A percentile compares a stretch with the other conserved stretches of the same genome.
Conservation (phyloP, 2,888 invertebrate genomes). For the Mellilla xanthometata region DNA sequence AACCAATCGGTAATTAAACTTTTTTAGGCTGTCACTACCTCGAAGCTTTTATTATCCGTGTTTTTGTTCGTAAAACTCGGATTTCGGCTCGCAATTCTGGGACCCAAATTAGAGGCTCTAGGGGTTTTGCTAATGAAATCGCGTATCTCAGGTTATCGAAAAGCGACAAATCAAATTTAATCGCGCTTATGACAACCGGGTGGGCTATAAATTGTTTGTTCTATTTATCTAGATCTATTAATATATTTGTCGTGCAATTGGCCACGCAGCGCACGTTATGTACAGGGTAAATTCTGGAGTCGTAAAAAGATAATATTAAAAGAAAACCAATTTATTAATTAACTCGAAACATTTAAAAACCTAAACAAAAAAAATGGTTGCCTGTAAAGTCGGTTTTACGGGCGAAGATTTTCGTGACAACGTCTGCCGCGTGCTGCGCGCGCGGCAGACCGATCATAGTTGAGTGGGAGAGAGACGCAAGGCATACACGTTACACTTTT, state of each 20-base stretch:
- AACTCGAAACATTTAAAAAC: too few relatives aligned
- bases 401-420: too few relatives aligned
- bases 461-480: too few relatives aligned
- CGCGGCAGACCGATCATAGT: too few relatives aligned
- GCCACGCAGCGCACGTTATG: not conserved
- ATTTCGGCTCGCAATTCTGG: slow-evolving; percentile 2
- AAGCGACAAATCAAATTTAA: slow-evolving; percentile 21
- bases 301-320: too few relatives aligned
- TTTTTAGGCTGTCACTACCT: slow-evolving; percentile 6
- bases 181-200: slow-evolving; percentile 9
- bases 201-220: slow-evolving; percentile 20
- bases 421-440: too few relatives aligned
- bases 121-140: slow-evolving; percentile 18
- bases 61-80: slow-evolving; percentile 6
- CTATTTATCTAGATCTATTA: slow-evolving; percentile 28
- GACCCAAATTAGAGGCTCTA: slow-evolving; percentile 9
- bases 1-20: slow-evolving; percentile 14
- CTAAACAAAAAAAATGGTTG: too few relatives aligned
- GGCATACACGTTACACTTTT: too few relatives aligned
- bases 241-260: slow-evolving; percentile 23
- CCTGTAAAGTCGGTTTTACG: too few relatives aligned
- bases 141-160: slow-evolving; percentile 25
- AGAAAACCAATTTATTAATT: too few relatives aligned
- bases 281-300: not conserved
- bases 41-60: slow-evolving; percentile 9